Evolutionary conservation across 2,113 vertebrate genomes (phyloP).

Genomic region (Hippoglossus stenolepis): DNA sequence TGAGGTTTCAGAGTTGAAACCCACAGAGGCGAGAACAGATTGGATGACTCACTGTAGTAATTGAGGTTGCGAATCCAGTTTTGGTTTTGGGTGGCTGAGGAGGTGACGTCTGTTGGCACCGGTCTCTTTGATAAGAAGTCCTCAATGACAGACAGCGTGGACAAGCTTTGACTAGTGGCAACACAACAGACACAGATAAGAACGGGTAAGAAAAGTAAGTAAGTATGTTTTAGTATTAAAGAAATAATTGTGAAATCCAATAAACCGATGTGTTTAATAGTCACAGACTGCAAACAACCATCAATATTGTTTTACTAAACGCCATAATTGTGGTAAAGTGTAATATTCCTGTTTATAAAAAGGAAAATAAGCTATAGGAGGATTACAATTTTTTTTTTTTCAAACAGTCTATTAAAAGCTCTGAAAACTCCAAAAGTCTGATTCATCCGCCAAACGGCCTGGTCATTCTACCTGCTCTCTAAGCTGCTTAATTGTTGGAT

Average conservation of each 20-base stretch:
- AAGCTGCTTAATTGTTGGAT: constrained; percentile 22
- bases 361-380: background rate
- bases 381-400: background rate
- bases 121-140: constrained; percentile 92
- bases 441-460: constrained; percentile 17
- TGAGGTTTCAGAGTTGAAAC: constrained; percentile 17
- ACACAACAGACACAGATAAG: constrained; percentile 30
- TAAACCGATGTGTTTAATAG: background rate
- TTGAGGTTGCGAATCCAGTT: constrained; percentile 94
- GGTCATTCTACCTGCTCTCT: constrained; percentile 1
- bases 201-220: background rate
- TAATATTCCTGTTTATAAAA: constrained; percentile 8
- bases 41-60: constrained; percentile 93
- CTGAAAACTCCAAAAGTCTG: background rate
- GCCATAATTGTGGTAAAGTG: background rate
- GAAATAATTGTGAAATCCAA: no score
- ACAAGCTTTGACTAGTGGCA: constrained; percentile 93
- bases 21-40: constrained; percentile 20
- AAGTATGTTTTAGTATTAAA: background rate
- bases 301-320: background rate
- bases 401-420: constrained; percentile 1
- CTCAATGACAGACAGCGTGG: constrained; percentile 96
- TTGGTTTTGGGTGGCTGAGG: constrained; percentile 81
- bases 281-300: background rate
- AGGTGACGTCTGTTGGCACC: constrained; percentile 82